These are phyloP conservation scores for Drosophila nannoptera DNA, from an alignment of 1,140 invertebrate species.

Conservation along the genomic window DNA sequence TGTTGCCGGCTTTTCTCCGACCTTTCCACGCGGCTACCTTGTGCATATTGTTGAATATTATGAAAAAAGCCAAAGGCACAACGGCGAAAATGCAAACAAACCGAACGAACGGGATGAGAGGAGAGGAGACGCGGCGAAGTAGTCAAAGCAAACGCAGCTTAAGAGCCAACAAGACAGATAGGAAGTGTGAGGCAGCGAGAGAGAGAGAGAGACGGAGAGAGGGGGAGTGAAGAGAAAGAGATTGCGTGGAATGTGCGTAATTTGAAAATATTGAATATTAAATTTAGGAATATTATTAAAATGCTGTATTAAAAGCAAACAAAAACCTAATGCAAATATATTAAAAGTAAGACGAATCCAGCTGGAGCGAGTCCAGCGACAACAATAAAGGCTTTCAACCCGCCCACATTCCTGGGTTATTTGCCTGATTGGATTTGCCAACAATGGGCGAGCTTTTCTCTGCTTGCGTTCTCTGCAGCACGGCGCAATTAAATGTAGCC, in stretches of 20 bases:
- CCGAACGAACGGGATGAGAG: not conserved
- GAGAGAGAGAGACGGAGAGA: not conserved
- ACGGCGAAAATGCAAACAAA: slow-evolving; percentile 39
- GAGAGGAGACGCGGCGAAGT: not conserved
- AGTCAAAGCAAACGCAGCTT: not conserved
- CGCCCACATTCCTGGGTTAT: slow-evolving; percentile 25
- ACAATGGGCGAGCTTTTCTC: slow-evolving; percentile 15
- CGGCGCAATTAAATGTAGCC: slow-evolving; percentile 50
- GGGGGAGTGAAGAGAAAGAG: not conserved
- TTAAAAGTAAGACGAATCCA: slow-evolving; percentile 47
- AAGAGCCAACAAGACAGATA: not conserved
- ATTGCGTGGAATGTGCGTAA: slow-evolving; percentile 34
- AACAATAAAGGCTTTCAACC: slow-evolving; percentile 52
- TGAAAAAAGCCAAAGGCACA: slow-evolving; percentile 54
- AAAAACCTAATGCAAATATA: slow-evolving; percentile 65
- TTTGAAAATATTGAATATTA: slow-evolving; percentile 67
- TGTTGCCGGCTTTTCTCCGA: slow-evolving; percentile 64
- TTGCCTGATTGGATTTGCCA: slow-evolving; percentile 56
- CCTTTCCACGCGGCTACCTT: slow-evolving; percentile 30
- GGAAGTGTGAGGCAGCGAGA: not conserved
- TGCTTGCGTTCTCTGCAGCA: slow-evolving; percentile 16
- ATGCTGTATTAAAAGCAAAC: slow-evolving; percentile 42
- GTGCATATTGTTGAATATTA: slow-evolving; percentile 69
- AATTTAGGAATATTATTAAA: slow-evolving; percentile 66
- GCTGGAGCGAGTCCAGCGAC: slow-evolving; percentile 23